phyloP scores from a whole-genome alignment of 2,113 vertebrate genomes.

The Labrus mixtus region DNA sequence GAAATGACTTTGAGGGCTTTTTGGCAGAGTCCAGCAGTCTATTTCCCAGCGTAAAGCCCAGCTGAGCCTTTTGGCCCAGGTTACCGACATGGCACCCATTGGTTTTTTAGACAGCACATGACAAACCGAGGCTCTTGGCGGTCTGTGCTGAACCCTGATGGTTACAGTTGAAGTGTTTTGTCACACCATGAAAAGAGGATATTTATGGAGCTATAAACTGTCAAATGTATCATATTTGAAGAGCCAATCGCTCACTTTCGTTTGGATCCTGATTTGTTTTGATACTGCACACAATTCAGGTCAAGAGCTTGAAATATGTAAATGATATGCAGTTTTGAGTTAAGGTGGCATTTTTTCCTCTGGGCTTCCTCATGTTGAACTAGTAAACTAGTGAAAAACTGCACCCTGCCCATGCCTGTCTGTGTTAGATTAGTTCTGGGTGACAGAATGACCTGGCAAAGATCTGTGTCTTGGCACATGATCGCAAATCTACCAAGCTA shows the following conservation, averaged over 20 bases:
- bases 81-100: constrained; percentile 57
- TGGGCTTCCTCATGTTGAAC: constrained; percentile 32
- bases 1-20: constrained; percentile 74
- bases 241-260: background rate
- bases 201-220: constrained; percentile 14
- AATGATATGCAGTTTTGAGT: background rate
- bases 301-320: constrained; percentile 6
- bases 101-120: constrained; percentile 61
- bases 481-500: constrained; percentile 58
- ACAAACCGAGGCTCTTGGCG: constrained; percentile 51
- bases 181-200: constrained; percentile 1
- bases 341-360: background rate
- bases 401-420: constrained; percentile 40
- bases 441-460: constrained; percentile 64
- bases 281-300: background rate
- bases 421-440: constrained; percentile 66
- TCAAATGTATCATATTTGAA: constrained; percentile 5
- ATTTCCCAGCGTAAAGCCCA: constrained; percentile 73
- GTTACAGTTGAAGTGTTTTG: constrained; percentile 34
- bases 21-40: constrained; percentile 70
- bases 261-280: constrained; percentile 2
- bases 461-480: constrained; percentile 55
- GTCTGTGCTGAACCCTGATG: constrained; percentile 39
- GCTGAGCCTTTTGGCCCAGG: constrained; percentile 71
- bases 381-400: constrained; percentile 34